phyloP scores from a whole-genome alignment of 2,113 vertebrate genomes.

The Neotragus moschatus region DNA sequence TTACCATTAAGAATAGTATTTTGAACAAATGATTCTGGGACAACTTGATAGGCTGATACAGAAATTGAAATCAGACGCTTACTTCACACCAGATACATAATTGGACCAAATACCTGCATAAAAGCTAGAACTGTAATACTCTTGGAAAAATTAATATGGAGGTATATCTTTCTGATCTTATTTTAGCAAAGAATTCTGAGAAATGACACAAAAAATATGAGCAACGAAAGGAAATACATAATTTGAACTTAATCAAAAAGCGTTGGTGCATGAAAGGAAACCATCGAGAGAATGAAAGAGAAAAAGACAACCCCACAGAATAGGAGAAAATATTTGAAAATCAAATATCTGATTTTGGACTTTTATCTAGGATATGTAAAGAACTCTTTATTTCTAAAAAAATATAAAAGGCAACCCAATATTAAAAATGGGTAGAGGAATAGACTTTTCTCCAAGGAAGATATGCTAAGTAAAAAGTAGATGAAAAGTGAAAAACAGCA shows the following conservation, averaged over 20 bases:
- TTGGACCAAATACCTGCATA: background rate
- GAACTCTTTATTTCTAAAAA: background rate
- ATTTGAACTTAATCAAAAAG: background rate
- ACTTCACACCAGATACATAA: background rate
- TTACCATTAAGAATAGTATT: background rate
- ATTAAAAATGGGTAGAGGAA: background rate
- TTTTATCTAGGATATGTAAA: background rate
- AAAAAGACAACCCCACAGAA: background rate
- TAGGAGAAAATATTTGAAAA: background rate
- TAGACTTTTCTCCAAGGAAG: background rate
- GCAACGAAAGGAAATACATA: background rate
- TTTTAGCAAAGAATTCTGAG: background rate
- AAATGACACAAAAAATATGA: background rate
- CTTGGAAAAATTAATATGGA: background rate
- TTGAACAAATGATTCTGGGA: background rate
- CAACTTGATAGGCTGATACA: background rate
- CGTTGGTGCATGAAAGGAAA: background rate
- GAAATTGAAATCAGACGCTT: background rate
- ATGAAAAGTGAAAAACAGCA: background rate
- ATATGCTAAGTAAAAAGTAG: background rate
- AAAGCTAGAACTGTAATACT: background rate
- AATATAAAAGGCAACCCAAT: background rate
- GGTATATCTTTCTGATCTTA: background rate
- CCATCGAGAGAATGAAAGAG: background rate
- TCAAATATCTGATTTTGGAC: background rate